Conservation (phyloP, 2,888 invertebrate genomes). For the Cerastis leucographa region DNA sequence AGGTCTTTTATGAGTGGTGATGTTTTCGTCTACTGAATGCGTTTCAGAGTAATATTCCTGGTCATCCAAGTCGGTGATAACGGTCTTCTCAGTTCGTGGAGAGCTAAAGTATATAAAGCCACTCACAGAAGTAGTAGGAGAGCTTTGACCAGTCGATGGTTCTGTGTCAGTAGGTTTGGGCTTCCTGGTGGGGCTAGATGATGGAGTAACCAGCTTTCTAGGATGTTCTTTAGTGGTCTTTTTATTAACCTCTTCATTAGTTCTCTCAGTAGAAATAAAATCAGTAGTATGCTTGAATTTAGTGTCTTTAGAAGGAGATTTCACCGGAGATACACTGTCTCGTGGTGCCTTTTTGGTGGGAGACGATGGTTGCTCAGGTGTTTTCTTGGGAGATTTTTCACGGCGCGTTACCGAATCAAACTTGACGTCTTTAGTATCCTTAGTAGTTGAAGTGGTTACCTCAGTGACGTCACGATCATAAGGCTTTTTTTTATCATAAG, state of each 20-base stretch:
- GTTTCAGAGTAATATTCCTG: conserved; percentile 71
- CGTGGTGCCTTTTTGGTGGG: conserved; percentile 72
- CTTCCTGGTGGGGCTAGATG: conserved; percentile 88
- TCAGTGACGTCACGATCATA: conserved; percentile 56
- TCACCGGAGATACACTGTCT: conserved; percentile 75
- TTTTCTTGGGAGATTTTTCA: conserved; percentile 65
- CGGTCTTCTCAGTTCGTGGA: conserved; percentile 74
- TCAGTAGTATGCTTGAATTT: conserved; percentile 78
- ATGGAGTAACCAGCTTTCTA: conserved; percentile 87
- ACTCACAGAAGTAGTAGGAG: conserved; percentile 90
- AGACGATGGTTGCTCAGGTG: conserved; percentile 63
- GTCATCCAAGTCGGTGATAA: conserved; percentile 84
- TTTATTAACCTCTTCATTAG: conserved; percentile 78
- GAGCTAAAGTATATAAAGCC: conserved; percentile 88
- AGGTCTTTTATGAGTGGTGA: conserved; percentile 67
- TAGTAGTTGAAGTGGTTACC: conserved; percentile 46
- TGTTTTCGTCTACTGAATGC: conserved; percentile 67
- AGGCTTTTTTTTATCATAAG: conserved; percentile 71
- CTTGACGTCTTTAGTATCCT: conserved; percentile 65
- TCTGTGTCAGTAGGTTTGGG: conserved; percentile 79
- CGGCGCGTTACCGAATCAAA: conserved; percentile 67
- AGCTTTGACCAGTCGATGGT: conserved; percentile 86
- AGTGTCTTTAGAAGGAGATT: conserved; percentile 73
- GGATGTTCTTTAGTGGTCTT: conserved; percentile 76
- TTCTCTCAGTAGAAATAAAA: conserved; percentile 80